Evolutionary conservation across 2,888 invertebrate genomes (phyloP).

Genomic region (Latheticus oryzae): DNA sequence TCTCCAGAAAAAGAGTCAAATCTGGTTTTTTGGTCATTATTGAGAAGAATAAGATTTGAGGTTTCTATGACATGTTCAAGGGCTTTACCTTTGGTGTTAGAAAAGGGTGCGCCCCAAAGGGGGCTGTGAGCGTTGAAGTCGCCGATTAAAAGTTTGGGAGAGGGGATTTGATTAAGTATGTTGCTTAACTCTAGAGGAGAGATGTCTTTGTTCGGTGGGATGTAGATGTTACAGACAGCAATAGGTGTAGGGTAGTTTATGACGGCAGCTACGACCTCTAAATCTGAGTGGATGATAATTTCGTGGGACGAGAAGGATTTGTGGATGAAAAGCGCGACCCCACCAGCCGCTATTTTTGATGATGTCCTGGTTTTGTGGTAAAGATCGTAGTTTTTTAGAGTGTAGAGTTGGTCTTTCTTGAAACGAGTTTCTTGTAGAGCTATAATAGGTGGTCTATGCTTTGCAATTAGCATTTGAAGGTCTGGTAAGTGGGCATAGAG

Average conservation of each 20-base stretch:
- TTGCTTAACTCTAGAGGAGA: constrained; percentile 11
- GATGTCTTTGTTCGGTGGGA: constrained; percentile 16
- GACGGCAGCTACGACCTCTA: constrained; percentile 27
- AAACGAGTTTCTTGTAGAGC: constrained; percentile 34
- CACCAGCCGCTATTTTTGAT: constrained; percentile 18
- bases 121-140: constrained; percentile 35
- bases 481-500: constrained; percentile 16
- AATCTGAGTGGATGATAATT: constrained; percentile 21
- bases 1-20: constrained; percentile 21
- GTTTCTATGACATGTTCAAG: constrained; percentile 11
- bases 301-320: constrained; percentile 8
- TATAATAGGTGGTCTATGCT: constrained; percentile 20
- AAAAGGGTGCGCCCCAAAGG: constrained; percentile 25
- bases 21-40: constrained; percentile 9
- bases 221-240: constrained; percentile 28
- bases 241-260: constrained; percentile 12
- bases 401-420: constrained; percentile 10
- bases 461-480: constrained; percentile 17
- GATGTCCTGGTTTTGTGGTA: constrained; percentile 15
- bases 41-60: constrained; percentile 16
- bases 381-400: constrained; percentile 12
- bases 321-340: constrained; percentile 28
- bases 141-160: constrained; percentile 18
- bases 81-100: constrained; percentile 9
- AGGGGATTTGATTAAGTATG: constrained; percentile 32